Conservation (phyloP, 1,140 invertebrate genomes). For the Aleiodes sp. region DNA sequence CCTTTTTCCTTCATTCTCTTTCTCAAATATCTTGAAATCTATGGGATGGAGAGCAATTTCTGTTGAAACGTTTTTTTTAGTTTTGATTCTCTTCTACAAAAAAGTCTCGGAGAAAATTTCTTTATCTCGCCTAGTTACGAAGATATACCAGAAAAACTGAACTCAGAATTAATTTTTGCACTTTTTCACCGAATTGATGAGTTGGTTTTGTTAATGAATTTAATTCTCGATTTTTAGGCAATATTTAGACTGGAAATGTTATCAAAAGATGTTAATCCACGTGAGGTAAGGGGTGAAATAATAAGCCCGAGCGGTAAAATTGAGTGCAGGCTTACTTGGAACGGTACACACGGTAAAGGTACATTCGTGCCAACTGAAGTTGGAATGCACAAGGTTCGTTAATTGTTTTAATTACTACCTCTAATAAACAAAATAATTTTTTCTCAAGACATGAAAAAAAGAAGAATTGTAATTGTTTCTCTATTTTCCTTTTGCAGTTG, state of each 20-base stretch:
- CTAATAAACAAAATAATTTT: neutral
- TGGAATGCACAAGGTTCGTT: constrained; percentile 84
- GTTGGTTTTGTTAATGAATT: neutral
- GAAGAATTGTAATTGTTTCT: neutral
- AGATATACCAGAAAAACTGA: too few relatives aligned
- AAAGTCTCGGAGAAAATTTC: too few relatives aligned
- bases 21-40: too few relatives aligned
- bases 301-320: constrained; percentile 77
- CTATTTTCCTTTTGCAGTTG: constrained; percentile 61
- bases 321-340: constrained; percentile 72
- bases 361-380: constrained; percentile 89
- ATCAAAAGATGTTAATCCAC: constrained; percentile 79
- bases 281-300: constrained; percentile 84
- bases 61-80: too few relatives aligned
- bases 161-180: too few relatives aligned
- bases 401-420: constrained; percentile 8
- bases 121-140: too few relatives aligned
- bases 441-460: neutral
- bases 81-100: too few relatives aligned
- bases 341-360: constrained; percentile 77
- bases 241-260: constrained; percentile 83
- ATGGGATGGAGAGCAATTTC: too few relatives aligned
- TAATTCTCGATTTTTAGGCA: constrained; percentile 72
- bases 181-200: neutral
- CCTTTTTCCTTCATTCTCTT: too few relatives aligned